Conservation (phyloP, 2,888 invertebrate genomes). For the Patella depressa region DNA sequence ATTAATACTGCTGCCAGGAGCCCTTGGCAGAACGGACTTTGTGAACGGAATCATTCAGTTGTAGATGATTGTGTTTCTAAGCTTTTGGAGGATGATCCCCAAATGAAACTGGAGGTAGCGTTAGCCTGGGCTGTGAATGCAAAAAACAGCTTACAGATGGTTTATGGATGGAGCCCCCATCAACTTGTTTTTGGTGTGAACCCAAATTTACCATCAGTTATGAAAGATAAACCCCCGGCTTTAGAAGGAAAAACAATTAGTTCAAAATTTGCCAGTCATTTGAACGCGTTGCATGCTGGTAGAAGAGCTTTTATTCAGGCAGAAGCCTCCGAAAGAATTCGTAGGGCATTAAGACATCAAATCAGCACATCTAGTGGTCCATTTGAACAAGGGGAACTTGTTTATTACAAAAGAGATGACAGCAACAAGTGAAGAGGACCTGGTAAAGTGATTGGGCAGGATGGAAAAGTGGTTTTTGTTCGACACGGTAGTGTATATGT, state of each 20-base stretch:
- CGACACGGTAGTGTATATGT: conserved; percentile 33
- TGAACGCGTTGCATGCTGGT: not conserved
- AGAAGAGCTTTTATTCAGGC: conserved; percentile 4
- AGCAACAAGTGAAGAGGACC: conserved; percentile 29
- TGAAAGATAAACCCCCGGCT: not conserved
- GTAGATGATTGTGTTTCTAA: conserved; percentile 20
- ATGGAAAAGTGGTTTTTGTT: conserved; percentile 35
- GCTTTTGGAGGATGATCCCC: conserved; percentile 9
- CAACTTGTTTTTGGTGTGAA: not conserved
- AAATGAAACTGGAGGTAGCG: not conserved
- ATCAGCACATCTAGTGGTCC: conserved; percentile 21
- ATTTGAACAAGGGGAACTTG: conserved; percentile 30
- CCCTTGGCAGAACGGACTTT: conserved; percentile 2
- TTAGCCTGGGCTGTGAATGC: not conserved
- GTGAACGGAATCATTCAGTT: conserved; percentile 16
- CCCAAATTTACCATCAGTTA: not conserved
- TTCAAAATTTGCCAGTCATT: not conserved
- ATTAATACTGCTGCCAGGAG: conserved; percentile 15
- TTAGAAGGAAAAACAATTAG: not conserved
- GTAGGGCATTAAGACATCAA: conserved; percentile 24
- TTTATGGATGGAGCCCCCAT: not conserved
- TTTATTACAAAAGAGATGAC: conserved; percentile 27
- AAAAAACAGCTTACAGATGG: not conserved
- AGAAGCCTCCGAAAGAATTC: not conserved
- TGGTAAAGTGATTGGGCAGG: conserved; percentile 42